Evolutionary conservation across 2,888 invertebrate genomes (phyloP).

Genomic region (Harpagoxenus sublaevis): DNA sequence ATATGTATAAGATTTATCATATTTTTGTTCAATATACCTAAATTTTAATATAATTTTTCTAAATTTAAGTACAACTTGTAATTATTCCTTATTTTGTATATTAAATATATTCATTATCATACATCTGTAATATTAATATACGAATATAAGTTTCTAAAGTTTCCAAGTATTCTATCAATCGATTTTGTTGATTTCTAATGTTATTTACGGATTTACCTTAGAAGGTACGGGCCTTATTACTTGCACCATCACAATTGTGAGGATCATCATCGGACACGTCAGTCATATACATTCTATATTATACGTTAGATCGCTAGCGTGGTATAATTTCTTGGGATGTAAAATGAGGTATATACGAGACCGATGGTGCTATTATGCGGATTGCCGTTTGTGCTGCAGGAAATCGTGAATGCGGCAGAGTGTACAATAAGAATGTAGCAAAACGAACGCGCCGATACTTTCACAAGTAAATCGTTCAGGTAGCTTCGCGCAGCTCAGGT

Average conservation of each 20-base stretch:
- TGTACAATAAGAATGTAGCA: constrained; percentile 13
- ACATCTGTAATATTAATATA: neutral
- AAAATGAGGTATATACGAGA: constrained; percentile 10
- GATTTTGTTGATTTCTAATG: neutral
- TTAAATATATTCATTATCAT: neutral
- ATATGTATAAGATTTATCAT: neutral
- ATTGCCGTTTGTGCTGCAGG: constrained; percentile 30
- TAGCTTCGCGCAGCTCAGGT: constrained; percentile 13
- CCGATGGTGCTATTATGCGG: constrained; percentile 35
- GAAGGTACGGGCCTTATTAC: neutral
- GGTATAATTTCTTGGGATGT: constrained; percentile 40
- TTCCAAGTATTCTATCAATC: neutral
- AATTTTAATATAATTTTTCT: neutral
- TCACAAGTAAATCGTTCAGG: constrained; percentile 37
- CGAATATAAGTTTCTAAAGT: neutral
- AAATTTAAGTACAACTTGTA: neutral
- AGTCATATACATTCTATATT: constrained; percentile 1
- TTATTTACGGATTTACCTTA: neutral
- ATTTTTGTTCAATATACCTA: neutral
- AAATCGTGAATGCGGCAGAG: constrained; percentile 39
- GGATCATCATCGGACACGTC: constrained; percentile 18
- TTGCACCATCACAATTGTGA: neutral
- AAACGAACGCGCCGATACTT: constrained; percentile 33
- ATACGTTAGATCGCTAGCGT: constrained; percentile 13
- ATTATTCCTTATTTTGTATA: neutral